Base-by-base conservation (phyloP, 2,113 vertebrate genomes). In the Rhegmatorhina hoffmannsi region DNA sequence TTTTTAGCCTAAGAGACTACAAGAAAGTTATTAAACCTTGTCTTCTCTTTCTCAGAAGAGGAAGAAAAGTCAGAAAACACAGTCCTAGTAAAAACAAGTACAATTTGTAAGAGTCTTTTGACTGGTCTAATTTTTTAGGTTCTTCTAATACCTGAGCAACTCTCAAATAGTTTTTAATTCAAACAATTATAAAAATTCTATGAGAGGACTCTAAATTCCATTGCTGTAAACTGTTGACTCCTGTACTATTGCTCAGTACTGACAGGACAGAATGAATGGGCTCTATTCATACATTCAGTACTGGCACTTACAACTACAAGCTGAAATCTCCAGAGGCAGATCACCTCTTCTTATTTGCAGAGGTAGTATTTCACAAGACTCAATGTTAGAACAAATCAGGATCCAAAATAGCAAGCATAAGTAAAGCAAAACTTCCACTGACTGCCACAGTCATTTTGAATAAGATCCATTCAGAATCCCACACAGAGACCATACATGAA, bases 291-390 rank as follows among this genome's bases (percentile, higher is more conserved):
- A 20, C 13, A 44, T 43, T 79, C 84, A 82, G 36, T 26, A 25
- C 56, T 20, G 74, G 44, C 13, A 86, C 66, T 70, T 64, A 81
- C 34, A 83, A 53, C 68, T 70, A 11, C 23, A 43, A 83, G 53
- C 66, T 84, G 69, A 52, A 92, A 52, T 40, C 80, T 84, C 89
- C 69, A 72, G 91, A 90, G 86, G 40, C 44, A 89, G 34, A 93
- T 74, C 55, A 56, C 28, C 63, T 50, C 72, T 85, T 90, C 85
- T 78, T 81, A 84, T 81, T 90, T 89, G 64, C 73, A 82, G 83
- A 81, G 89, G 60, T 59, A 90, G 79, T 92, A 85, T 93, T 96
- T 96, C 95, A 94, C 47, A 90, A 69, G 92, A 50, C 43, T 72
- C 47, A 28, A 20, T 17, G 60, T 43, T 59, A 92, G 64, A 94